Conservation (phyloP, 2,113 vertebrate genomes). For the Castor canadensis region DNA sequence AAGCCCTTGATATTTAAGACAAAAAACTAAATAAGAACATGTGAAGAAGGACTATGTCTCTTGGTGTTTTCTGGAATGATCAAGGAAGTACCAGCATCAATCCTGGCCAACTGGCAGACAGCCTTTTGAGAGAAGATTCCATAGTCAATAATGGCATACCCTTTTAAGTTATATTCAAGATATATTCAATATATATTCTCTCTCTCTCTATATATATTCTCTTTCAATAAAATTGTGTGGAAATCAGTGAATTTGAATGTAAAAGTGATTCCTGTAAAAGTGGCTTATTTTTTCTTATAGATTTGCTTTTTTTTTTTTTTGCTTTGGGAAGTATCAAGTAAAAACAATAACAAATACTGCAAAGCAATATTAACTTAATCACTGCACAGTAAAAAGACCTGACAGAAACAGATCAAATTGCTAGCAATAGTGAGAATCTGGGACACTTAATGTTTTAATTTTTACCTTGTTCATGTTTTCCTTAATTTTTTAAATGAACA, state of each 20-base stretch:
- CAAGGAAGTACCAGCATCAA: neutral
- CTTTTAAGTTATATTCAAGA: neutral
- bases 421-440: neutral
- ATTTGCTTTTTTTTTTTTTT: too few relatives aligned
- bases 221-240: neutral
- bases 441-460: neutral
- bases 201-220: neutral
- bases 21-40: neutral
- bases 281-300: too few relatives aligned
- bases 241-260: conserved; percentile 16
- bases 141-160: neutral
- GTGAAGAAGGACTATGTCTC: neutral
- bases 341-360: neutral
- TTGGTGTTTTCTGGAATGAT: neutral
- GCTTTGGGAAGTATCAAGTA: neutral
- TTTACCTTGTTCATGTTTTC: conserved; percentile 9
- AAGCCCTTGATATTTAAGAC: neutral
- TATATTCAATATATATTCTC: neutral
- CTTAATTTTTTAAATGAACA: neutral
- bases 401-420: neutral
- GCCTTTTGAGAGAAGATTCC: neutral
- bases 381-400: neutral
- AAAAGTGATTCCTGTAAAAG: neutral
- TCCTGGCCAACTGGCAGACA: neutral
- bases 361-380: neutral